Base-by-base conservation (phyloP, 2,888 invertebrate genomes). In the Scaptomyza caliginosa region DNA sequence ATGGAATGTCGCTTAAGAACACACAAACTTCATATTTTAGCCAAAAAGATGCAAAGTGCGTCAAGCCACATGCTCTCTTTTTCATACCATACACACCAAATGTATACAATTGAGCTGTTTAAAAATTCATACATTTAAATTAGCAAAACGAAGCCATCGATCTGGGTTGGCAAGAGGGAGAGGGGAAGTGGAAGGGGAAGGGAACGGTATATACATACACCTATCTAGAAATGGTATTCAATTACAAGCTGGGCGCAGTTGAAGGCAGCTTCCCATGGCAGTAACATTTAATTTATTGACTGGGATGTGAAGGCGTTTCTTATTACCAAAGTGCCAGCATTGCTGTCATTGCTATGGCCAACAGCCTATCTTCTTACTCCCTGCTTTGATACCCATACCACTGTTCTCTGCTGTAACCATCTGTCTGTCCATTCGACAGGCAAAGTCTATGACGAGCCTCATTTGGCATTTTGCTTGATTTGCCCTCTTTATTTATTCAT, bases 101-200 rank as follows among this genome's bases (percentile, higher is more conserved):
- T 13, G 7, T 21, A 21, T 21, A 32, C 7, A 28, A 45, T 77
- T 83, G 72, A 81, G 83, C 74, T 78, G 77, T 83, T 83, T 76
- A 68, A 74, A 80, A 78, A 83, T 83, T 83, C 83, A 83, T 83
- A 83, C 85, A 83, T 85, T 85, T 78, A 83, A 83, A 83, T 83
- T 83, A 83, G 80, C 80, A 65, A 59, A 63, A 83, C 82, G 69
- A 77, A 84, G 82, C 62, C 71, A 80, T 85, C 67, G 70, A 69
- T 70, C 66, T 52, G 48, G 13, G 0, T 32, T 34, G 34, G 7
- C 1, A 6, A 16, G 34, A 8, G 16, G 13, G 7, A 2, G 7
- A 3, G 8, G 21, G 21, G 21, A n/a, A n/a, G n/a, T n/a, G n/a
- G n/a, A n/a, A n/a, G n/a, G n/a, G n/a, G n/a, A n/a, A 7, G 6